A percentile compares a stretch with the other conserved stretches of the same genome.
Evolutionary conservation across 2,888 invertebrate genomes (phyloP).

Genomic region (Nesidiocoris tenuis): DNA sequence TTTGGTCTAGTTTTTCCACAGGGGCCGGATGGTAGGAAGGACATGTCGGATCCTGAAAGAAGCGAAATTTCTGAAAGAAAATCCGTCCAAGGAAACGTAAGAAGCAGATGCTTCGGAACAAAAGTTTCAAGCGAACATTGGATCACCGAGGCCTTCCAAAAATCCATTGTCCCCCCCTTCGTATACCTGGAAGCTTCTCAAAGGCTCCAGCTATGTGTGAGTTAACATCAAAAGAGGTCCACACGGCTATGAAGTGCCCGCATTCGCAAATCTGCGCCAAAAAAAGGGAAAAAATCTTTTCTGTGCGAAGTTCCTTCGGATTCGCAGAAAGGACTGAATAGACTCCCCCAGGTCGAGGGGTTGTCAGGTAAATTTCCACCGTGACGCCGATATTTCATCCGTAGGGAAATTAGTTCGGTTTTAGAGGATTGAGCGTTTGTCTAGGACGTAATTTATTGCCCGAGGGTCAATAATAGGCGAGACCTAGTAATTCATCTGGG

Average conservation of each 20-base stretch:
- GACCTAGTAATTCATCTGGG: slow-evolving; percentile 3
- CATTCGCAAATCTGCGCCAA: not conserved
- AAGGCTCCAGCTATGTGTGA: not conserved
- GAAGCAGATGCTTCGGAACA: not conserved
- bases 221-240: not conserved
- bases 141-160: not conserved
- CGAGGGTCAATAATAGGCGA: not conserved
- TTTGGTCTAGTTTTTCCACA: not conserved
- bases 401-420: not conserved
- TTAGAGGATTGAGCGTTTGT: not conserved
- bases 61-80: not conserved
- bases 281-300: not conserved
- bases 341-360: not conserved
- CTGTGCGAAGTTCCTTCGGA: too few species aligned
- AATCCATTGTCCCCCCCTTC: not conserved
- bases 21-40: not conserved
- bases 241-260: not conserved
- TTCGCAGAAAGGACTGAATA: not conserved
- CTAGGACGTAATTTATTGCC: not conserved
- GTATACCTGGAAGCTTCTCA: not conserved
- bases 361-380: not conserved
- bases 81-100: not conserved
- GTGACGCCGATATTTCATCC: not conserved
- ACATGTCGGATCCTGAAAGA: not conserved
- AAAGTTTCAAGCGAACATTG: not conserved